phyloP scores from a whole-genome alignment of 2,113 vertebrate genomes.

The Sakesphorus luctuosus region DNA sequence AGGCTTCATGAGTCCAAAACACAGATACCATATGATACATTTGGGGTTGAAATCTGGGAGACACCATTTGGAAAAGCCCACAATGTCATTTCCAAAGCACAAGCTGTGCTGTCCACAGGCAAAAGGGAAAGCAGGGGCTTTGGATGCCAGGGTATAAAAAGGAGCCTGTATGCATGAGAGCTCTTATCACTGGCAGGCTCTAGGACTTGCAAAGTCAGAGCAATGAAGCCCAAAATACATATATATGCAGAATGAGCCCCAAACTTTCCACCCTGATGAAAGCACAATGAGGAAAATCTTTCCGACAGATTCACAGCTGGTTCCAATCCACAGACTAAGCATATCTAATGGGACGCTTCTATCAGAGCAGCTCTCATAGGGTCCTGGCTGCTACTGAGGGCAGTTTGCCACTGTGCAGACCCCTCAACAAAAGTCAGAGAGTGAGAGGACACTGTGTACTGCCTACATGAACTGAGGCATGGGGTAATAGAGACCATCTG shows the following conservation, averaged over 20 bases:
- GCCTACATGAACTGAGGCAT: not conserved
- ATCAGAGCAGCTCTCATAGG: slow-evolving; percentile 17
- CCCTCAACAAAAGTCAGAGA: slow-evolving; percentile 36
- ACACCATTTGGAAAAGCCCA: not conserved
- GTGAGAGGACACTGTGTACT: slow-evolving; percentile 36
- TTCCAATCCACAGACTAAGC: slow-evolving; percentile 40
- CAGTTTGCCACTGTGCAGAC: slow-evolving; percentile 51
- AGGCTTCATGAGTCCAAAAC: not conserved
- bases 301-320: slow-evolving; percentile 62
- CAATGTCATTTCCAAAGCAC: not conserved
- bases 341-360: slow-evolving; percentile 51
- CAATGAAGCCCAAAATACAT: slow-evolving; percentile 4
- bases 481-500: slow-evolving; percentile 45
- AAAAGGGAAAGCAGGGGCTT: not conserved
- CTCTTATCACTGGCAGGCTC: slow-evolving; percentile 7
- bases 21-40: not conserved
- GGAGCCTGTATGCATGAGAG: not conserved
- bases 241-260: not conserved
- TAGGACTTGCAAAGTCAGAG: not conserved
- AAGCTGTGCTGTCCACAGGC: not conserved
- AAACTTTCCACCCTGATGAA: slow-evolving; percentile 50
- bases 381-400: slow-evolving; percentile 42
- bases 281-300: slow-evolving; percentile 60
- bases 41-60: not conserved
- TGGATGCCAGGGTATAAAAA: not conserved